Base-by-base conservation (phyloP, 2,113 vertebrate species). In the Hyperoodon ampullatus region DNA sequence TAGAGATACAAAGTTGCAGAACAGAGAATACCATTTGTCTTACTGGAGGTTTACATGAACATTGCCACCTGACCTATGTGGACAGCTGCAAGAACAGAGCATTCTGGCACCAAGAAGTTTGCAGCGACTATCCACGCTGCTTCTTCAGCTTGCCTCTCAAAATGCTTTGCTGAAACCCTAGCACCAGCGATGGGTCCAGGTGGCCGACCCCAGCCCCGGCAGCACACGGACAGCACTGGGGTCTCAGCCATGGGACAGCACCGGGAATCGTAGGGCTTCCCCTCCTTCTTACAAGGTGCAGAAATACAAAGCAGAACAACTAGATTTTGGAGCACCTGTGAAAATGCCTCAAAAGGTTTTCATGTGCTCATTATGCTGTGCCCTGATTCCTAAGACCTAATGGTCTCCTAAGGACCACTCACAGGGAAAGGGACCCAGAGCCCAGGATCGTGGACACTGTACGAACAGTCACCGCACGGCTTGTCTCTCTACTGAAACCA, bases 241-340 rank as follows among this genome's bases (percentile, higher is more conserved):
- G 13, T 21, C 7, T 9, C 0, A 0, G 26, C 1, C 12, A 4
- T 0, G 1, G 1, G 3, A 19, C n/a, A 6, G 74, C 44, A 30
- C 0, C n/a, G 5, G 65, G 26, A 23, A 53, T 1, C 3, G 2
- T 2, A 4, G 26, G 8, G 3, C 0, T 11, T 28, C 24, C 26
- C 12, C 7, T 4, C 16, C 2, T 16, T 8, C 70, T 30, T 16
- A 58, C 8, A 26, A 33, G 33, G 4, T 1, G 12, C 8, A 19
- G 19, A 26, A 33, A 24, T 0, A 5, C 35, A n/a, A 39, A 33
- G 42, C 19, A 13, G 24, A 33, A 21, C 3, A 7, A 11, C 7
- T 3, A 1, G 35, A 15, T 75, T 50, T 21, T 5, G 5, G 65
- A 93, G 70, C 77, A 21, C 23, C 23, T 14, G 13, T 21, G 19